phyloP scores from a whole-genome alignment of 2,888 invertebrate species.

The Coleophora deauratella region DNA sequence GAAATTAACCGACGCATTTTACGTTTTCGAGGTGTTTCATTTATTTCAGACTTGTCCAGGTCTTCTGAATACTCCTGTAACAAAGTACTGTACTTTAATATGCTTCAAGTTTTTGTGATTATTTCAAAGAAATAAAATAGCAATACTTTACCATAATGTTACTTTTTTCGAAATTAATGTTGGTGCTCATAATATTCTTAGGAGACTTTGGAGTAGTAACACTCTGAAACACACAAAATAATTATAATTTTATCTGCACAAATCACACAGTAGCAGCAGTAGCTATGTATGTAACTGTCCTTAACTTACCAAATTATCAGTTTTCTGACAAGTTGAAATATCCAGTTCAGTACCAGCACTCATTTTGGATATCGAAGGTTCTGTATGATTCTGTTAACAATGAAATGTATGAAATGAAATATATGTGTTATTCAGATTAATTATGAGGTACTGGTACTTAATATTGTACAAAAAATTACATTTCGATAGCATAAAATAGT shows the following conservation, averaged over 20 bases:
- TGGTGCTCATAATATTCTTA: too few species aligned
- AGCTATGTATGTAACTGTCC: too few species aligned
- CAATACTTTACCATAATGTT: too few species aligned
- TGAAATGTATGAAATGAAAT: neutral
- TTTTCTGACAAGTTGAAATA: neutral
- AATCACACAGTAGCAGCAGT: too few species aligned
- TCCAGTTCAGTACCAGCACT: neutral
- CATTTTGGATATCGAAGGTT: slow-evolving; percentile 1
- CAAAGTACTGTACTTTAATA: too few species aligned
- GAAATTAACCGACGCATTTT: neutral
- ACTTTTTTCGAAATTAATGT: too few species aligned
- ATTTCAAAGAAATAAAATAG: too few species aligned
- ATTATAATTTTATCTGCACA: too few species aligned
- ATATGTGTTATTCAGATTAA: neutral
- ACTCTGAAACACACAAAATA: too few species aligned
- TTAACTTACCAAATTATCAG: slow-evolving; percentile 1
- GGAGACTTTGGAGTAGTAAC: too few species aligned
- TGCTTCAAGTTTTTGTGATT: too few species aligned
- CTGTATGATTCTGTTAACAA: slow-evolving; percentile 1
- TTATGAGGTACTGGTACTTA: neutral
- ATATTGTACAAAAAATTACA: neutral
- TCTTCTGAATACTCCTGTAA: neutral
- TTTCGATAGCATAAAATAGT: neutral
- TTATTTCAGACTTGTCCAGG: neutral
- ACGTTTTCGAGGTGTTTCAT: slow-evolving; percentile 1